Percentiles rank a stretch among this genome's conserved stretches.
Evolutionary conservation across 2,888 invertebrate species (phyloP).

Genomic region (Synergus gifuensis): DNA sequence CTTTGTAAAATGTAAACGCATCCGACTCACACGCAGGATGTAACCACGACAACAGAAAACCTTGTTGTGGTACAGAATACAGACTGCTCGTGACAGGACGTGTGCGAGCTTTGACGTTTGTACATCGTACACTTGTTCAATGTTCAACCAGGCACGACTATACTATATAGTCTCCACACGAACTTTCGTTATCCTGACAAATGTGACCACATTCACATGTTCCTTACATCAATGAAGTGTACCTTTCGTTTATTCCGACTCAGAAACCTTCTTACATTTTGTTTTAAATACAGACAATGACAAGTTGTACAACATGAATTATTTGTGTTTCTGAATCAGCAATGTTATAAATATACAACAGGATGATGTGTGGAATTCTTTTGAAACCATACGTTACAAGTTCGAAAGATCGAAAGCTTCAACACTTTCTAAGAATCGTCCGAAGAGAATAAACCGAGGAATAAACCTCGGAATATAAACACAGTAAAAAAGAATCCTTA

Average conservation of each 20-base stretch:
- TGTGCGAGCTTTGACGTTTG: conserved; percentile 40
- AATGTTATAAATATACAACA: background rate
- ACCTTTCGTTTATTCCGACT: background rate
- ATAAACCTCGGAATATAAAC: no score
- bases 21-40: conserved; percentile 30
- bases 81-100: conserved; percentile 20
- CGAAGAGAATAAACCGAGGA: background rate
- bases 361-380: background rate
- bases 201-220: conserved; percentile 23
- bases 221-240: background rate
- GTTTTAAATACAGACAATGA: background rate
- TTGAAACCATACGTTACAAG: background rate
- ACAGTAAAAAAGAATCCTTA: no score
- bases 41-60: conserved; percentile 20
- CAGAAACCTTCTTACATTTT: background rate
- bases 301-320: conserved; percentile 9
- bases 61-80: conserved; percentile 7
- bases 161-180: conserved; percentile 34
- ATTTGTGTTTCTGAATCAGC: conserved; percentile 3
- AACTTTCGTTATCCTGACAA: conserved; percentile 38
- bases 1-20: conserved; percentile 25
- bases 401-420: no score
- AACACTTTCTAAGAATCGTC: background rate
- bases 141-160: conserved; percentile 34
- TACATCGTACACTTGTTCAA: conserved; percentile 41